phyloP scores from a whole-genome alignment of 2,888 invertebrate species.

The Phasia obesa region DNA sequence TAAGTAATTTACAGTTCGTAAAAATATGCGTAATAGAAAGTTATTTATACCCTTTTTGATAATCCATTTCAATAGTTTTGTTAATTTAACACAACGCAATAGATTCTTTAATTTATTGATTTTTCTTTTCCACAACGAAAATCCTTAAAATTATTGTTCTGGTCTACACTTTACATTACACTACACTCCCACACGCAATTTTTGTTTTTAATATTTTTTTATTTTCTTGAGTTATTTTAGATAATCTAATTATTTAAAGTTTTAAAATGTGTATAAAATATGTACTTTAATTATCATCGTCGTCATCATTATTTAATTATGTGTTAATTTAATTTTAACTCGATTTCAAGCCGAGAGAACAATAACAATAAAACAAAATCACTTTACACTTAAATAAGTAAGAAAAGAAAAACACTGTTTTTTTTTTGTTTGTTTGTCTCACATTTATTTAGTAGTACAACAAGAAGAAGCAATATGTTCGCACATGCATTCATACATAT shows the following conservation, averaged over 20 bases:
- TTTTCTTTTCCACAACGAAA: background rate
- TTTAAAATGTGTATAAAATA: background rate
- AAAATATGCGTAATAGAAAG: too few species aligned
- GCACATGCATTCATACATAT: background rate
- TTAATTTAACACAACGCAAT: background rate
- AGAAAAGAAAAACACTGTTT: constrained; percentile 1
- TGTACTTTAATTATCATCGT: background rate
- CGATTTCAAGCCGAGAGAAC: constrained; percentile 23
- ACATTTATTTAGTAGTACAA: constrained; percentile 51
- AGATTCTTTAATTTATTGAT: background rate
- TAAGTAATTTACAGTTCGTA: too few species aligned
- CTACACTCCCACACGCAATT: background rate
- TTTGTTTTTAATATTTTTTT: background rate
- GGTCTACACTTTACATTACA: background rate
- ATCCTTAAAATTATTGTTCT: background rate
- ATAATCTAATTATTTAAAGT: background rate
- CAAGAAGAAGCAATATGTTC: constrained; percentile 33
- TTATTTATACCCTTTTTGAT: too few species aligned
- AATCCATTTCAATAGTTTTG: too few species aligned
- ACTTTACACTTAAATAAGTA: constrained; percentile 20
- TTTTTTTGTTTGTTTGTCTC: constrained; percentile 33
- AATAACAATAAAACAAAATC: constrained; percentile 28
- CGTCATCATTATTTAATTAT: constrained; percentile 30
- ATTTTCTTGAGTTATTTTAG: background rate
- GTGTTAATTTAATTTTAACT: constrained; percentile 54